Conservation (phyloP, 2,113 vertebrate species). For the Scalopus aquaticus region DNA sequence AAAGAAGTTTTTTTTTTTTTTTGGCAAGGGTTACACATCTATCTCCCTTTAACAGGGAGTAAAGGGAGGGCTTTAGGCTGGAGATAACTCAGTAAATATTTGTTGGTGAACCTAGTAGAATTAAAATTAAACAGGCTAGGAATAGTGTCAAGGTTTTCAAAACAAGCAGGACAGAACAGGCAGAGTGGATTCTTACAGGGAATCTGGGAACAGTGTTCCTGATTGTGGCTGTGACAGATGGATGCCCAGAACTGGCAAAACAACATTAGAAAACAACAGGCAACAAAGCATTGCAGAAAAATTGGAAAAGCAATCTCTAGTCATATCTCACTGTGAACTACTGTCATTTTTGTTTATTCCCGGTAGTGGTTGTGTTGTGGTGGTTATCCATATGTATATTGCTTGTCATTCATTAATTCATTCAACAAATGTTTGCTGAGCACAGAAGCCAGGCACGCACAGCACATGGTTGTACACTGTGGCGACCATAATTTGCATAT, state of each 20-base stretch:
- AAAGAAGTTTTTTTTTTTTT: conserved; percentile 4
- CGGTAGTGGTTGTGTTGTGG: neutral
- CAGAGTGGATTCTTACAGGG: neutral
- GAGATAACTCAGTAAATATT: conserved; percentile 15
- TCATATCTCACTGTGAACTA: conserved; percentile 1
- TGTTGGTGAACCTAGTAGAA: conserved; percentile 1
- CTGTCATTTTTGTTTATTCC: conserved; percentile 38
- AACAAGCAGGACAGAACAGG: neutral
- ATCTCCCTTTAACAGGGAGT: neutral
- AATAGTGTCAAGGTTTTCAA: conserved; percentile 34
- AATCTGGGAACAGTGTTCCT: neutral
- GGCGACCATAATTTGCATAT: neutral
- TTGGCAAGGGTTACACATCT: neutral
- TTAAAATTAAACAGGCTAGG: conserved; percentile 4
- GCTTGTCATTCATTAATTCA: conserved; percentile 44
- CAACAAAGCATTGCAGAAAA: conserved; percentile 25
- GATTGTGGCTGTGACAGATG: conserved; percentile 40
- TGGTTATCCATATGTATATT: neutral
- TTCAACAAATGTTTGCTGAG: conserved; percentile 15
- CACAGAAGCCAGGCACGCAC: neutral
- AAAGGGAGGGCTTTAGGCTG: neutral
- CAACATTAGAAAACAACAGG: conserved; percentile 16
- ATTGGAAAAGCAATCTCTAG: conserved; percentile 19
- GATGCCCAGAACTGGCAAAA: neutral
- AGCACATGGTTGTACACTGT: neutral